Base-by-base conservation (phyloP, 2,797 vertebrate genomes). In the Cuniculus paca region DNA sequence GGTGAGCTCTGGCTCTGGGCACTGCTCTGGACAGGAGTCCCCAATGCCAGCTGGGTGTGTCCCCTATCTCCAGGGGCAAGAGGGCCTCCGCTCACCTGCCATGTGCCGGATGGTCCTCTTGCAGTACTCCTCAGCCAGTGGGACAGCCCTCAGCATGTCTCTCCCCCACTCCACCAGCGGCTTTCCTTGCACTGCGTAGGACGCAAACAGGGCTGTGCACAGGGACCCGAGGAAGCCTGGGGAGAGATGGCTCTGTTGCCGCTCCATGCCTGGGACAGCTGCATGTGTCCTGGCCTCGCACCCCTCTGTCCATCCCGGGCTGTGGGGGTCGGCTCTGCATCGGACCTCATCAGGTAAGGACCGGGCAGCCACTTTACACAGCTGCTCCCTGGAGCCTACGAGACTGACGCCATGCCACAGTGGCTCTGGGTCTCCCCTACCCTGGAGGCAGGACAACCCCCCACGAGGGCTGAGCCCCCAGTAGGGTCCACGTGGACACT, bases 51-150 rank as follows among this genome's bases (percentile, higher is more conserved):
- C 48, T 4, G 6, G 56, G 19, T 17, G 3, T 4, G 8, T 48
- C 11, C 4, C 24, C 4, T 8, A 6, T 28, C 26, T 28, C 28
- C 20, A 17, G 50, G 31, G 52, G 16, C 52, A n/a, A 6, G 68
- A n/a, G n/a, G n/a, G n/a, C n/a, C 26, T n/a, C 1, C 19, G 54
- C 97, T 98, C 98, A 99, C 99, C 99, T 99, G 99, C 99, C 99
- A 99, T 99, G 98, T 99, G 99, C 31, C 99, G 99, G 97, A 99
- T 99, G 50, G 99, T 99, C 97, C 99, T 99, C 98, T 97, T 99
- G 97, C 99, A 99, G 98, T 99, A 99, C 52, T 99, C 99, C 96
- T 99, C 99, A 0, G 99, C 99, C 97, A 98, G 99, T 0, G 99
- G 99, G 20, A 99, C 98, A 19, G 99, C 98, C 96, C 98, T 99